phyloP scores from a whole-genome alignment of 2,113 vertebrate species.

The Aptenodytes patagonicus region DNA sequence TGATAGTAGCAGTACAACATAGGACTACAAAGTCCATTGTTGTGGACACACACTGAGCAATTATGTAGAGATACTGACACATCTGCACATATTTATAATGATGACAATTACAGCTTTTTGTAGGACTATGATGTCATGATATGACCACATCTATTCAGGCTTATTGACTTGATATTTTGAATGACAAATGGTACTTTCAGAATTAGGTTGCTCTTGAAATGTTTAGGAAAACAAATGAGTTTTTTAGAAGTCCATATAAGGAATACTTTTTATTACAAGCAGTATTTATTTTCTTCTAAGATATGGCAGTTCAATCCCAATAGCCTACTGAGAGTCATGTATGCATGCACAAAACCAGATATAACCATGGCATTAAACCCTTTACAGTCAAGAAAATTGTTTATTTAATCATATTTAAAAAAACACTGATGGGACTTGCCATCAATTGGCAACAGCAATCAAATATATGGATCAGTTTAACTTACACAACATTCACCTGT shows the following conservation, averaged over 20 bases:
- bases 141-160: constrained; percentile 30
- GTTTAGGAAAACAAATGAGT: neutral
- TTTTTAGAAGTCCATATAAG: neutral
- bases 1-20: neutral
- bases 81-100: neutral
- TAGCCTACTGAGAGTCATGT: neutral
- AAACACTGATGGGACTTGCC: neutral
- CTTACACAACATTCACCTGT: neutral
- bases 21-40: neutral
- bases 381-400: neutral
- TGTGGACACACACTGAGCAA: neutral
- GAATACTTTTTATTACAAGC: neutral
- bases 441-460: neutral
- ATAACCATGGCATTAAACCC: neutral
- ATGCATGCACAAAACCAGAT: neutral
- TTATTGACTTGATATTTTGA: neutral
- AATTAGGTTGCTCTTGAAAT: neutral
- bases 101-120: constrained; percentile 38
- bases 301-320: neutral
- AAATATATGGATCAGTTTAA: neutral
- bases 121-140: constrained; percentile 7
- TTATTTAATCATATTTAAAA: neutral
- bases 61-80: neutral
- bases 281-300: neutral
- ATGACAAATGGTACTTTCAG: neutral